Conservation (phyloP, 2,888 invertebrate species). For the Caenorhabditis macrosperma region DNA sequence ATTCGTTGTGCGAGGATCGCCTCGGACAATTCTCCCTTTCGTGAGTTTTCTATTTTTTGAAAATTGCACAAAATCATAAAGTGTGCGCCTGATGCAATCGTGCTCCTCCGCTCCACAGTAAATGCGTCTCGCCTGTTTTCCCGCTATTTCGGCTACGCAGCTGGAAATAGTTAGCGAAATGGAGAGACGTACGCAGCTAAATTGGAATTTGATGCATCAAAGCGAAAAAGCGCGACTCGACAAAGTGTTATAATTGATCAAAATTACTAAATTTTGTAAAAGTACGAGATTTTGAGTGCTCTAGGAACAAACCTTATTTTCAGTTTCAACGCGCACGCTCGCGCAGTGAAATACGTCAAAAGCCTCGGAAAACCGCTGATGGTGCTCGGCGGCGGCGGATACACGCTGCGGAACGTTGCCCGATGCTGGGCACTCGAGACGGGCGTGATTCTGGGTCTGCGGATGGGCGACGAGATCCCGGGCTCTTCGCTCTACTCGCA, state of each 20-base stretch:
- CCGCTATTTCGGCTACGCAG: too few relatives aligned
- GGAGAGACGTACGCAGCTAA: too few relatives aligned
- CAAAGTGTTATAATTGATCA: too few relatives aligned
- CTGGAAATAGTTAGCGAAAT: too few relatives aligned
- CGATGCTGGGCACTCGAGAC: constrained; percentile 99
- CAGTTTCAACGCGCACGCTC: constrained; percentile 82
- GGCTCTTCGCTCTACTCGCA: constrained; percentile 63
- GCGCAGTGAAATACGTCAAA: constrained; percentile 96
- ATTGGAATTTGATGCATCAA: too few relatives aligned
- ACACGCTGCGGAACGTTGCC: constrained; percentile 97
- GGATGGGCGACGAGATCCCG: constrained; percentile 94
- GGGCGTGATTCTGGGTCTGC: constrained; percentile 92
- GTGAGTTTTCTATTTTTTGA: constrained; percentile 81
- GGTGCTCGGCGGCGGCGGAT: constrained; percentile 90
- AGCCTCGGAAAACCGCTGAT: constrained; percentile 92
- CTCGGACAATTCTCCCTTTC: constrained; percentile 94
- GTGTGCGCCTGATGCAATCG: too few relatives aligned
- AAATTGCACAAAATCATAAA: too few relatives aligned
- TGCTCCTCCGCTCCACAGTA: too few relatives aligned
- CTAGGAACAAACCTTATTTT: constrained; percentile 2
- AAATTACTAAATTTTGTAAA: too few relatives aligned
- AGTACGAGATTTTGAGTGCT: background rate
- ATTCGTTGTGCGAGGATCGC: constrained; percentile 94
- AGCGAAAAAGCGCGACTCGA: too few relatives aligned
- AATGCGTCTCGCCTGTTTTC: too few relatives aligned